A percentile compares a stretch with the other conserved stretches of the same genome.
Evolutionary conservation across 2,113 vertebrate species (phyloP).

Genomic region (Bufo gargarizans): DNA sequence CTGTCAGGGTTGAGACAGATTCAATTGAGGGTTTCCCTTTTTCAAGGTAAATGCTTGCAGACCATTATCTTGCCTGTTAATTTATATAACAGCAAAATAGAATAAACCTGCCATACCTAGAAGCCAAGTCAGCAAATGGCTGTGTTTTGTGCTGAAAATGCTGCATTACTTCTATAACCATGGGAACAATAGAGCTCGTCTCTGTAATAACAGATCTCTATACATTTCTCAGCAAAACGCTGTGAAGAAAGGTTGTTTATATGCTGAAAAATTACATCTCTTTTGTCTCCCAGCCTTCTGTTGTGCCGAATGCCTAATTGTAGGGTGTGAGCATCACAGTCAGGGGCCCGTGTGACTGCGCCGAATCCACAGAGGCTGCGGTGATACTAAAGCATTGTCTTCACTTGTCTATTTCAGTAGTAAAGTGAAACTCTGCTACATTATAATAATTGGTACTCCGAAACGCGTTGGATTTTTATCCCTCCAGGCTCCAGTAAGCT

Average conservation of each 20-base stretch:
- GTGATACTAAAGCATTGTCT: neutral
- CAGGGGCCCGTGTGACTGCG: neutral
- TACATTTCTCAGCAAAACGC: neutral
- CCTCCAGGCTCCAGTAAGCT: too few species aligned
- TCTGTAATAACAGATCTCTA: neutral
- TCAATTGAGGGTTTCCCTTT: neutral
- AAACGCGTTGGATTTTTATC: too few species aligned
- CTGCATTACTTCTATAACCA: slow-evolving; percentile 13
- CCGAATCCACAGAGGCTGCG: neutral
- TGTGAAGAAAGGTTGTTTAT: neutral
- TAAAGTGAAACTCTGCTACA: too few species aligned
- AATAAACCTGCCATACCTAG: neutral
- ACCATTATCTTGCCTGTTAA: slow-evolving; percentile 14
- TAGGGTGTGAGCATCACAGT: neutral
- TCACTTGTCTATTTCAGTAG: too few species aligned
- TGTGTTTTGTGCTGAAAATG: slow-evolving; percentile 6
- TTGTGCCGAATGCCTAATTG: neutral
- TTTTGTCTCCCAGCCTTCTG: neutral
- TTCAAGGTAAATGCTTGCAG: neutral
- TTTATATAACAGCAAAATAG: neutral
- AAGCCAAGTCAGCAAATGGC: neutral
- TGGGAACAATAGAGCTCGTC: neutral
- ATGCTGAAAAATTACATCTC: neutral
- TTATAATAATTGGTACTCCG: too few species aligned
- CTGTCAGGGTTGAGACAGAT: neutral